These are phyloP conservation scores for Trachemys scripta DNA, from an alignment of 2,113 vertebrate genomes.

Conservation along the genomic window DNA sequence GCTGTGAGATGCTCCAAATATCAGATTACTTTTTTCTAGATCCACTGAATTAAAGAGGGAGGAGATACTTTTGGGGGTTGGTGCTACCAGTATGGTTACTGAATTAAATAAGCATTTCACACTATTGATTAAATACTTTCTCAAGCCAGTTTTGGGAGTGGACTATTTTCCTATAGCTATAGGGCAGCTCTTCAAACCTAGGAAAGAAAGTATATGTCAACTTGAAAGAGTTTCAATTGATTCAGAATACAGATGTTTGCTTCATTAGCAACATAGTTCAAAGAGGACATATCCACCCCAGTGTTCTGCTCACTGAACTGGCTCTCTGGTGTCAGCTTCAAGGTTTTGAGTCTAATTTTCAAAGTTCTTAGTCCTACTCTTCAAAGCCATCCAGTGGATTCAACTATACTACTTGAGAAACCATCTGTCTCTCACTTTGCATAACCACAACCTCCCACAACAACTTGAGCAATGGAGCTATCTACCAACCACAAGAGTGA, in stretches of 20 bases:
- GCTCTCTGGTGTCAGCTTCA: background rate
- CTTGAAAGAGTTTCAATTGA: background rate
- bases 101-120: background rate
- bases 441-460: background rate
- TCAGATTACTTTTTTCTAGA: background rate
- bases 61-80: background rate
- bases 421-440: background rate
- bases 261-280: background rate
- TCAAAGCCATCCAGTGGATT: background rate
- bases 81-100: background rate
- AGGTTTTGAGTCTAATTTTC: background rate
- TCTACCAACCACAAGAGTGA: background rate
- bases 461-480: background rate
- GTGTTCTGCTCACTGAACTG: background rate
- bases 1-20: background rate
- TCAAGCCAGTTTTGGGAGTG: background rate
- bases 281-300: background rate
- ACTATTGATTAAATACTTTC: background rate
- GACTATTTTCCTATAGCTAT: background rate
- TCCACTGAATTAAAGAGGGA: background rate
- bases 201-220: background rate
- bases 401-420: background rate
- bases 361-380: background rate
- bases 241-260: background rate
- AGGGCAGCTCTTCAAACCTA: background rate